These are phyloP conservation scores for Carlito syrichta DNA, from an alignment of 2,113 vertebrate species.

Conservation along the genomic window DNA sequence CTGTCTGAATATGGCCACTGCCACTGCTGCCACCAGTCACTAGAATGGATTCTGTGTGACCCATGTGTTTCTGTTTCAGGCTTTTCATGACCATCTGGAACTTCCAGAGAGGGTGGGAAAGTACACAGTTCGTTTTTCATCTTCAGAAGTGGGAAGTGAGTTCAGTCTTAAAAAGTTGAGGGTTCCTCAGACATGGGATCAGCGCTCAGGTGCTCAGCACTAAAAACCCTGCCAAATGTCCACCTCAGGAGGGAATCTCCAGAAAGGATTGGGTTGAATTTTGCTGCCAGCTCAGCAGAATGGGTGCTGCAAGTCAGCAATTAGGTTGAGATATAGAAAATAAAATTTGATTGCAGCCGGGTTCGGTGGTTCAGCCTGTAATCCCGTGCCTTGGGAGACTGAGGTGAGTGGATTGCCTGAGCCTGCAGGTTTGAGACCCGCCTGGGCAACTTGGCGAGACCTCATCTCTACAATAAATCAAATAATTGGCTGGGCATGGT, in stretches of 20 bases:
- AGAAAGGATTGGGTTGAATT: not conserved
- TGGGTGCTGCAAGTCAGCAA: not conserved
- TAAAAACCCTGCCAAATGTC: not conserved
- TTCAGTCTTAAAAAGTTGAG: not conserved
- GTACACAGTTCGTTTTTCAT: fast-evolving
- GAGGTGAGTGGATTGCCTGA: too few species aligned
- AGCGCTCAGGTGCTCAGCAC: not conserved
- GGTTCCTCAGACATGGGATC: not conserved
- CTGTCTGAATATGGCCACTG: not conserved
- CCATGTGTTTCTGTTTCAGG: not conserved
- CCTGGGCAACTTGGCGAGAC: too few species aligned
- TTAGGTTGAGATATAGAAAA: not conserved
- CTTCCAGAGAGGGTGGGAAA: not conserved
- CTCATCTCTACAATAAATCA: too few species aligned
- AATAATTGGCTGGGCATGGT: too few species aligned
- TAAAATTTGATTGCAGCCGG: not conserved
- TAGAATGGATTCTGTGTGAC: not conserved
- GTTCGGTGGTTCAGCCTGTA: too few species aligned
- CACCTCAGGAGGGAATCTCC: not conserved
- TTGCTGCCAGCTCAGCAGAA: not conserved
- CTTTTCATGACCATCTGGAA: not conserved
- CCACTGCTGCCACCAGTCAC: not conserved
- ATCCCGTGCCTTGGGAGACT: too few species aligned
- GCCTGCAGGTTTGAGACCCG: too few species aligned
- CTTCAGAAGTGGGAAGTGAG: not conserved